Evolutionary conservation across 2,888 invertebrate species (phyloP), one percentile per base, ranked within the genome.

Genomic region (Parnassius mnemosyne): DNA sequence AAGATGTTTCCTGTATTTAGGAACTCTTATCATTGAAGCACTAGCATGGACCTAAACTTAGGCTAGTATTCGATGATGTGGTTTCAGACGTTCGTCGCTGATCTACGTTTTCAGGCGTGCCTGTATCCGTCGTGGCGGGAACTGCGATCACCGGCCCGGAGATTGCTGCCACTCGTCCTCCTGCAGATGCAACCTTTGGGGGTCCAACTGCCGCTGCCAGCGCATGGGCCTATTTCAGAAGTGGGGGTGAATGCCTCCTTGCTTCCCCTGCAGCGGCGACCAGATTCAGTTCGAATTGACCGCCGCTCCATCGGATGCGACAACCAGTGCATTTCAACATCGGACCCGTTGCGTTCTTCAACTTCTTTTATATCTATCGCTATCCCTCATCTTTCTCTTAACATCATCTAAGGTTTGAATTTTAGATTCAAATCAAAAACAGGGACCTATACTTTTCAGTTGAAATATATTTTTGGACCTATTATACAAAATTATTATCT

Each of bases 181-280:
- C 68, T 97, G 97, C 88, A 93, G 97, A 68, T 97, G 97, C 93
- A 97, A 97, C 87, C 92, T 97, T 58, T 97, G 96, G 96, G 96
- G 97, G 65, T 94, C 95, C 81, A 97, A 97, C 92, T 97, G 97
- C 86, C 94, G 95, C 77, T 97, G 97, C 86, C 96, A 97, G 86
- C 94, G 97, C 74, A 95, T 95, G 94, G 96, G 97, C 66, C 94
- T 97, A 80, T 97, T 97, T 93, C 96, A 96, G 84, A 96, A 96
- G 89, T 96, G 96, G 95, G 95, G 95, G 83, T 95, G 92, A 79
- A 68, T 47, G 47, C 56, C 57, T 51, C 58, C 66, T 55, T 47
- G 59, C 43, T 78, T 80, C 77, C 80, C 70, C 74, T 80, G 83
- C 80, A 81, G 84, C 86, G 81, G 81, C 83, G 84, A 76, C 81